Percentiles rank a stretch among this genome's conserved stretches.
phyloP scores from a whole-genome alignment of 2,113 vertebrate species.

The Ancistrus triradiatus region DNA sequence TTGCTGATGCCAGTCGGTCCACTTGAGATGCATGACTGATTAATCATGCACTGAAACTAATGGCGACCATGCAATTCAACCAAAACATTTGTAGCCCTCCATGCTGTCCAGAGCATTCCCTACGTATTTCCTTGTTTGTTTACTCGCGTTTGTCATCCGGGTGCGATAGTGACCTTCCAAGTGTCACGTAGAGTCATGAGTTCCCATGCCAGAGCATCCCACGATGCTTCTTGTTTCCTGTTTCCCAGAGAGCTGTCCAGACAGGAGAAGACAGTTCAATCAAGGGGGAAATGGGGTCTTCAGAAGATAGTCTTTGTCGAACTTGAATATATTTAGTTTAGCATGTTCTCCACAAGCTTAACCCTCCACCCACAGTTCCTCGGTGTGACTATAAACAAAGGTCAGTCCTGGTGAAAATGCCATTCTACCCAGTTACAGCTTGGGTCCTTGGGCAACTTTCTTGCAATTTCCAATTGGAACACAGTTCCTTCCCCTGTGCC shows the following conservation, averaged over 20 bases:
- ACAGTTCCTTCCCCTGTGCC: too few species aligned
- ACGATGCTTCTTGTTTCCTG: constrained; percentile 30
- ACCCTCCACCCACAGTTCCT: too few species aligned
- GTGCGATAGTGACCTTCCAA: constrained; percentile 58
- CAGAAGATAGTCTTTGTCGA: too few species aligned
- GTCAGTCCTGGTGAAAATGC: too few species aligned
- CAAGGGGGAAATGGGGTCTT: too few species aligned
- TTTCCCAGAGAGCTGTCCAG: constrained; percentile 35
- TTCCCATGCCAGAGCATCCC: constrained; percentile 62
- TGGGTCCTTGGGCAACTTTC: too few species aligned
- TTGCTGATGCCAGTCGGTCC: constrained; percentile 46
- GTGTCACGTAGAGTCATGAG: constrained; percentile 46
- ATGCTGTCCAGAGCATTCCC: background rate
- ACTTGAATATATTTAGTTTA: too few species aligned
- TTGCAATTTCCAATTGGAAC: too few species aligned
- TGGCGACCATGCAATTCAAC: background rate
- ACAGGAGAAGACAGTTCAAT: background rate
- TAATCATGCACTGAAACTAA: constrained; percentile 13
- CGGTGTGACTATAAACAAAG: too few species aligned
- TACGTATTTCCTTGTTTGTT: constrained; percentile 37
- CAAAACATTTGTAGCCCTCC: background rate
- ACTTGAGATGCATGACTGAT: constrained; percentile 3
- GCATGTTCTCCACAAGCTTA: too few species aligned
- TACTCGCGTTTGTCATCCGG: constrained; percentile 42
- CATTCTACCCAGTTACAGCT: too few species aligned